Percentiles rank a stretch among this genome's conserved stretches.
Evolutionary conservation across 2,113 vertebrate species (phyloP).

Genomic region (Chascanopsetta lugubris): DNA sequence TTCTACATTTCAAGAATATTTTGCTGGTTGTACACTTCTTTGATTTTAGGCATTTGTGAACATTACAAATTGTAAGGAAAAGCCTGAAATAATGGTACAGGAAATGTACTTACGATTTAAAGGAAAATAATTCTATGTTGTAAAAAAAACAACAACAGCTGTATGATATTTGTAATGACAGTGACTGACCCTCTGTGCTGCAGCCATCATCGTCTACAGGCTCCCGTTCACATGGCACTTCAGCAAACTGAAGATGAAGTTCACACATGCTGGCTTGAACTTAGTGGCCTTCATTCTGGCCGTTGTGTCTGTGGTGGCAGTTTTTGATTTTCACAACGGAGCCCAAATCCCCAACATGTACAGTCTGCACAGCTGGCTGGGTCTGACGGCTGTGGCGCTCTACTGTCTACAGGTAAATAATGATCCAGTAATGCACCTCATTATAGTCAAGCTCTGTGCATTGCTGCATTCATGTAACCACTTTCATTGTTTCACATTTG

Average conservation of each 20-base stretch:
- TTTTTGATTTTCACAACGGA: constrained; percentile 90
- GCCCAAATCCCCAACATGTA: constrained; percentile 93
- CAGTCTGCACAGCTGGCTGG: constrained; percentile 98
- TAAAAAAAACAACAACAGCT: neutral
- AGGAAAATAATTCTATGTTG: neutral
- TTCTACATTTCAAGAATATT: neutral
- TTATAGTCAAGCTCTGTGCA: no score
- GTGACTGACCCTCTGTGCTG: constrained; percentile 20
- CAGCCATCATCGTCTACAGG: constrained; percentile 87
- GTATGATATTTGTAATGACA: neutral
- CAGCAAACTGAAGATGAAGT: constrained; percentile 94
- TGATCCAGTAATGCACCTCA: accelerated
- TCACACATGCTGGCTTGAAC: constrained; percentile 91
- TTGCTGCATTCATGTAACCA: no score
- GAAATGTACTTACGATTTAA: no score
- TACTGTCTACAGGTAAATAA: constrained; percentile 88
- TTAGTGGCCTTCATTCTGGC: constrained; percentile 84
- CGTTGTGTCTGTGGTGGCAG: constrained; percentile 87
- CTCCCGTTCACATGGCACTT: constrained; percentile 95
- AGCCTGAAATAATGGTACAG: no score
- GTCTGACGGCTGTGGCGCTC: constrained; percentile 84
- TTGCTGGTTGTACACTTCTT: neutral
- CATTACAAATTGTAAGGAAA: no score
- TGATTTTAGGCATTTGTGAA: neutral
- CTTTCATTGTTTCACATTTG: neutral